Evolutionary conservation across 2,113 vertebrate species (phyloP).

Genomic region (Lichenostomus cassidix): DNA sequence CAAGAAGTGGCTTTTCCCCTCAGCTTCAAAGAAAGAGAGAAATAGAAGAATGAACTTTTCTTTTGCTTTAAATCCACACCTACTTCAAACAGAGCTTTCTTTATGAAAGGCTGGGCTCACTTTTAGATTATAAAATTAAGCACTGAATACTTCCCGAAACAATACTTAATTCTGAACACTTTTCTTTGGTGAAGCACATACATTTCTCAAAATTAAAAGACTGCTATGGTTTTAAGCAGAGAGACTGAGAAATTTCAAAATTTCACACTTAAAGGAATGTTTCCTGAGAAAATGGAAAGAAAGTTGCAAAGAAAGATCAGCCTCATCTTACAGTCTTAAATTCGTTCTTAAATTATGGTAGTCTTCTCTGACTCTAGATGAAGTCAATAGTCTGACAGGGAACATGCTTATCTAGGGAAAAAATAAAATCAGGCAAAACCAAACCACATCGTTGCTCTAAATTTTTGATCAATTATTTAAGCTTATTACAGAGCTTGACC

Average conservation of each 20-base stretch:
- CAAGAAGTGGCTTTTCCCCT: not conserved
- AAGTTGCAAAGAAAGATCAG: not conserved
- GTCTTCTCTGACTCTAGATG: not conserved
- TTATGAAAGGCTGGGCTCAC: not conserved
- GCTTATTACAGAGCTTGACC: not conserved
- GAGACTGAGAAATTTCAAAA: not conserved
- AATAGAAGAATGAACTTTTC: not conserved
- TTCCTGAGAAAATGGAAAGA: not conserved
- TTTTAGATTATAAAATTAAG: not conserved
- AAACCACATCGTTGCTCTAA: not conserved
- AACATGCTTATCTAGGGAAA: not conserved
- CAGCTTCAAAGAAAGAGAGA: not conserved
- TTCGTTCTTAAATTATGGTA: not conserved
- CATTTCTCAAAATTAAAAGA: not conserved
- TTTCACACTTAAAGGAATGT: not conserved
- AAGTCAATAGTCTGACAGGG: not conserved
- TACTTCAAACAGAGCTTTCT: not conserved
- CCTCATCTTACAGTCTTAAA: not conserved
- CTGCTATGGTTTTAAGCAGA: not conserved
- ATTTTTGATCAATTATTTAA: not conserved
- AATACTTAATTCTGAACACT: not conserved
- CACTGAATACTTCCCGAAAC: not conserved
- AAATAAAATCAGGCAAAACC: not conserved
- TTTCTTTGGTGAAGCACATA: not conserved
- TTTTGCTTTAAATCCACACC: not conserved